Evolutionary conservation across 2,113 vertebrate genomes (phyloP).

Genomic region (Leptodactylus fuscus): DNA sequence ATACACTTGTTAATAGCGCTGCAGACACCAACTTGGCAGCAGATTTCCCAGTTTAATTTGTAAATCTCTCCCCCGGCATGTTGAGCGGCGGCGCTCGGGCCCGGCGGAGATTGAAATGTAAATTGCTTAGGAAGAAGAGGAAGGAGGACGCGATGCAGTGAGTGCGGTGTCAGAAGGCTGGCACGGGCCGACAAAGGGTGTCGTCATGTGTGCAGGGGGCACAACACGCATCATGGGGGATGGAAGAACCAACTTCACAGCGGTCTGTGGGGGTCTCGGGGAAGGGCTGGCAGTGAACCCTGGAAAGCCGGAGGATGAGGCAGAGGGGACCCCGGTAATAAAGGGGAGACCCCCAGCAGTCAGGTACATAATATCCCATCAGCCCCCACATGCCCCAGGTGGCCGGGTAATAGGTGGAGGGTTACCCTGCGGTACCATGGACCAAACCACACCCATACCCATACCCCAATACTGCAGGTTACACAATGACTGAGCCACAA

Average conservation of each 20-base stretch:
- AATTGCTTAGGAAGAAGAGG: neutral
- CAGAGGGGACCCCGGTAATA: too few species aligned
- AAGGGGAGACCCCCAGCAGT: too few species aligned
- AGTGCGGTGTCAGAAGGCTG: neutral
- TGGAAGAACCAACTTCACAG: neutral
- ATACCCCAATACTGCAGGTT: too few species aligned
- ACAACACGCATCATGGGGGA: neutral
- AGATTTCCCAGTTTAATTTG: conserved; percentile 31
- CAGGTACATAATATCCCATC: too few species aligned
- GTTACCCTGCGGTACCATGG: too few species aligned
- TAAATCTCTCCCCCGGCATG: neutral
- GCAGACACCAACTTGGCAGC: neutral
- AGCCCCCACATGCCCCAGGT: too few species aligned
- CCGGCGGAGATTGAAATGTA: conserved; percentile 1
- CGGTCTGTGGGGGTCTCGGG: neutral
- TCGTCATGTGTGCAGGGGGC: neutral
- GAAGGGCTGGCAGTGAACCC: neutral
- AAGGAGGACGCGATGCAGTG: neutral
- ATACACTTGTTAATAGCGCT: neutral
- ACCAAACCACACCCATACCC: too few species aligned
- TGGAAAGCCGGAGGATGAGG: too few species aligned
- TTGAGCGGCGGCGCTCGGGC: neutral
- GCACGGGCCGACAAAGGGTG: neutral
- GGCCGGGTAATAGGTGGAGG: too few species aligned
- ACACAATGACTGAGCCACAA: too few species aligned